Base-by-base conservation (phyloP, 2,888 invertebrate species). In the Empis stercorea region DNA sequence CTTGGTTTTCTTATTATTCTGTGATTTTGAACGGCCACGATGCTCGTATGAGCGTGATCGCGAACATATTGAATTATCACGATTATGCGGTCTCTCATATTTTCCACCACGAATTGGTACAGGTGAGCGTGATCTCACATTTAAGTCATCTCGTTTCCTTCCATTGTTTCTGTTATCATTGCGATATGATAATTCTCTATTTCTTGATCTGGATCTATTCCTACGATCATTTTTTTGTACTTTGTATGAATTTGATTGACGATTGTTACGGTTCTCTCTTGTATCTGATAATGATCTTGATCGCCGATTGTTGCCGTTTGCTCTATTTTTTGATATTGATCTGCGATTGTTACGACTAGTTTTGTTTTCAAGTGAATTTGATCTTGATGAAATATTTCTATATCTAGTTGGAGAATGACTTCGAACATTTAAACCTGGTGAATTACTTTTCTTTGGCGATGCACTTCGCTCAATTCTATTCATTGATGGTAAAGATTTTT, bases 391-490 rank as follows among this genome's bases (percentile, higher is more conserved):
- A 7, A 27, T 49, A 10, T 45, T 30, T 2, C 44, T 45, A 30
- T 15, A 39, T 17, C 37, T 41, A 36, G 49, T 52, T 11, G 44
- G 32, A 13, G 51, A 40, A 37, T 37, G 39, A 10, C 52, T 53
- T 34, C 51, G 52, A 2, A 45, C 46, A 2, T 51, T 46, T 30
- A 51, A 27, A 7, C 2, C 23, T 9, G 27, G 10, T n/a, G 46
- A 46, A 9, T 44, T 48, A 16, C 45, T 45, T 15, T 43, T 41
- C 37, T 51, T 48, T 32, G 48, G 49, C 14, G 41, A 37, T 14
- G 44, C 46, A 15, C 42, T 48, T 27, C 37, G 27, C 3, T 34
- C 43, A 14, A 45, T 48, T 10, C 43, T 30, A 20, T 51, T 45
- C 37, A 20, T 27, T 16, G 44, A 45, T 41, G 45, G 42, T 15